phyloP scores from a whole-genome alignment of 2,113 vertebrate species.

The Gobiocypris rarus region DNA sequence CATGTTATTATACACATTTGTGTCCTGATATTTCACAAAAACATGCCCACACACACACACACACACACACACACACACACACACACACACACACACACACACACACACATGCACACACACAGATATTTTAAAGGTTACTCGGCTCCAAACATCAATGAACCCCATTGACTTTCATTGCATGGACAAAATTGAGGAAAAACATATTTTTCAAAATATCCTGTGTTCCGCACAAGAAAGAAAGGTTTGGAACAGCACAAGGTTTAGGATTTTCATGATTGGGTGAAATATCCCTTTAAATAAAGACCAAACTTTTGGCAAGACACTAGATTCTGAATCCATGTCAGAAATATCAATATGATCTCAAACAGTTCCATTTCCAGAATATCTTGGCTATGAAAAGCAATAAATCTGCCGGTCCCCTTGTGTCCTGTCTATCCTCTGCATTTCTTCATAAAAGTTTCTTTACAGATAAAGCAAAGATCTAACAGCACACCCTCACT shows the following conservation, averaged over 20 bases:
- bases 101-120: no score
- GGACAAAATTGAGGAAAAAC: neutral
- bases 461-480: neutral
- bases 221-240: no score
- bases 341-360: neutral
- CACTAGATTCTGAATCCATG: no score
- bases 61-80: no score
- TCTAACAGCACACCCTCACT: neutral
- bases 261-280: neutral
- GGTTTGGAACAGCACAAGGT: no score
- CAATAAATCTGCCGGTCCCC: neutral
- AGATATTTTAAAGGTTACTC: no score
- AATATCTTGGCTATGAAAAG: neutral
- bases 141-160: neutral
- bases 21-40: no score
- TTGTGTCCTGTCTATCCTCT: neutral
- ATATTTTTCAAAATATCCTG: no score
- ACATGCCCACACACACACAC: no score
- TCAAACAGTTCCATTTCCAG: conserved; percentile 1
- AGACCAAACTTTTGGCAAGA: neutral
- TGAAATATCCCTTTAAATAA: neutral
- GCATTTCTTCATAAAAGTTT: neutral
- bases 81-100: no score
- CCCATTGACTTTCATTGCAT: neutral
- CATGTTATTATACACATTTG: no score